Base-by-base conservation (phyloP, 2,888 invertebrate species). In the Lochmaea capreae region DNA sequence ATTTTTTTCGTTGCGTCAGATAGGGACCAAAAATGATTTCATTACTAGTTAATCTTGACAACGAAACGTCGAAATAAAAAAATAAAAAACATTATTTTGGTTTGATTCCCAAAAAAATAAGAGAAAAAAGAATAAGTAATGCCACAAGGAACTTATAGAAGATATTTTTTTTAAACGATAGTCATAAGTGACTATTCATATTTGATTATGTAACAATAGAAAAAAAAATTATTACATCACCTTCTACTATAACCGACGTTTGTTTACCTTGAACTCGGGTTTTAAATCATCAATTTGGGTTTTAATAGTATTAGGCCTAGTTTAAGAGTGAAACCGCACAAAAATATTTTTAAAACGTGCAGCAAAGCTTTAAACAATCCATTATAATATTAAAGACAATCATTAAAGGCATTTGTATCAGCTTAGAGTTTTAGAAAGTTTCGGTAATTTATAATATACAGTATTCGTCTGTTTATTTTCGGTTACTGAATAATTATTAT, bases 211-310 rank as follows among this genome's bases (percentile, higher is more conserved):
- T n/a, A 49, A 49, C 49, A 49, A 49, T 49, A 49, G 49, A 49
- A n/a, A 12, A 49, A 11, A 3, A 14, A 3, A 2, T 49, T 49
- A n/a, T 49, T 49, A 49, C 49, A 12, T 49, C 6, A 49, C 33
- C 8, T 46, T 46, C 12, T 46, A 12, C n/a, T 49, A n/a, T 49
- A 5, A n/a, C 4, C 49, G n/a, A 6, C 14, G 49, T 49, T 12
- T 49, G 49, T 49, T 49, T 49, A 49, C 49, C 49, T 49, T 49
- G 49, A 49, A 49, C 49, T 49, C 49, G 49, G 49, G n/a, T 49
- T n/a, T 49, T 33, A 49, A 49, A 49, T 49, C 49, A 49, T 49
- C 6, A 49, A 49, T 49, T 49, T 49, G 49, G 49, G n/a, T 49
- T 49, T 49, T 49, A n/a, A n/a, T 12, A n/a, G 49, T 49, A 49